Conservation (phyloP, 1,140 invertebrate species). For the Cyclina sinensis region DNA sequence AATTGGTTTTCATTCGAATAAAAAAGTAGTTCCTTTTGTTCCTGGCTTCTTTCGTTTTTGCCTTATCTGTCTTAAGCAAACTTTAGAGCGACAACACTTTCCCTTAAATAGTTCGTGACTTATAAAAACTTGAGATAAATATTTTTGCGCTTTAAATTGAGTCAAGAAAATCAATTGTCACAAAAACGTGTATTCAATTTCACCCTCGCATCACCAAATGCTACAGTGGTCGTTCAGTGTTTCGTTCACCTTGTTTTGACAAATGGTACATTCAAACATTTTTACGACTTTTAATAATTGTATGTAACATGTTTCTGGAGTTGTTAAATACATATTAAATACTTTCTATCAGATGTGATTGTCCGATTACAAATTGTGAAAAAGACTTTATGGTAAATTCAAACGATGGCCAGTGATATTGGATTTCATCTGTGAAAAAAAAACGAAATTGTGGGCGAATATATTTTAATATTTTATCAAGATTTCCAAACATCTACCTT, state of each 20-base stretch:
- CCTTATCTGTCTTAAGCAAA: too few relatives aligned
- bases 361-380: slow-evolving; percentile 24
- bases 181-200: too few relatives aligned
- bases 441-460: slow-evolving; percentile 11
- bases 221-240: background rate
- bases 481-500: slow-evolving; percentile 28
- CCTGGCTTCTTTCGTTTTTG: too few relatives aligned
- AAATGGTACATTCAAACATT: slow-evolving; percentile 6
- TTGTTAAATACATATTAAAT: slow-evolving; percentile 35
- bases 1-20: too few relatives aligned
- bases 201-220: too few relatives aligned
- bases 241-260: background rate
- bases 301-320: slow-evolving; percentile 18
- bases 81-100: too few relatives aligned
- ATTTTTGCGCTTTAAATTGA: too few relatives aligned
- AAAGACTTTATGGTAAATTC: slow-evolving; percentile 14
- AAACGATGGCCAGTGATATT: slow-evolving; percentile 8
- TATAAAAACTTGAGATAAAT: too few relatives aligned
- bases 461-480: slow-evolving; percentile 41
- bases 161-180: too few relatives aligned
- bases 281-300: background rate
- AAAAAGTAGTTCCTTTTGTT: too few relatives aligned
- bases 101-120: too few relatives aligned
- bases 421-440: slow-evolving; percentile 9
- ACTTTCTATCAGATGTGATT: slow-evolving; percentile 24